Evolutionary conservation across 1,140 invertebrate genomes (phyloP).

Genomic region (Pseudomyrmex dendroicus): DNA sequence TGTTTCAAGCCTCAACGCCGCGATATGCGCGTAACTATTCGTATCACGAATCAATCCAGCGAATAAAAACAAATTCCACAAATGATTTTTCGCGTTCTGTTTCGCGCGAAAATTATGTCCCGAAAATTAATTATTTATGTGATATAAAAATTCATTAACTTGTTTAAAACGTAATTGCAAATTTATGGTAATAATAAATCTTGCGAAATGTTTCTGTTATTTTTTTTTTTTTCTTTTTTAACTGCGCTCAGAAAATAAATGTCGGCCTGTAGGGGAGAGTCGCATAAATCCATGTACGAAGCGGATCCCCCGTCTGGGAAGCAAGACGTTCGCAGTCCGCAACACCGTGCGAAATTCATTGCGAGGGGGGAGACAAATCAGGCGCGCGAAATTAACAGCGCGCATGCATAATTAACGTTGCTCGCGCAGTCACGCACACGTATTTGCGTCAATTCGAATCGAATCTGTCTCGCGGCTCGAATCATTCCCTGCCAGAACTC

Average conservation of each 20-base stretch:
- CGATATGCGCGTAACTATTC: too few relatives aligned
- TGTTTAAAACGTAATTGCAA: conserved; percentile 44
- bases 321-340: conserved; percentile 54
- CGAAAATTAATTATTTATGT: too few relatives aligned
- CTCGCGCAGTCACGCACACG: conserved; percentile 58
- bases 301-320: conserved; percentile 45
- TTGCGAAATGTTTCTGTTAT: conserved; percentile 29
- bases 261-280: conserved; percentile 44
- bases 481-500: conserved; percentile 2
- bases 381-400: conserved; percentile 57
- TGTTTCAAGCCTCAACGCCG: too few relatives aligned
- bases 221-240: not conserved
- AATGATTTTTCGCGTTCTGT: too few relatives aligned
- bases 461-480: conserved; percentile 38
- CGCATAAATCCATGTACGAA: conserved; percentile 54
- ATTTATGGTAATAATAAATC: conserved; percentile 58
- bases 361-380: conserved; percentile 53
- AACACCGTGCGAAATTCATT: conserved; percentile 56
- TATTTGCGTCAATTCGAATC: conserved; percentile 42
- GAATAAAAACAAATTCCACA: too few relatives aligned
- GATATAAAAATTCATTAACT: conserved; percentile 41
- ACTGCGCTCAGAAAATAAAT: conserved; percentile 42
- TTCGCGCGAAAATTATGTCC: not conserved
- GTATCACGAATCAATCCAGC: too few relatives aligned
- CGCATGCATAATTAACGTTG: conserved; percentile 57